Conservation (phyloP, 2,113 vertebrate species). For the Sakesphorus luctuosus region DNA sequence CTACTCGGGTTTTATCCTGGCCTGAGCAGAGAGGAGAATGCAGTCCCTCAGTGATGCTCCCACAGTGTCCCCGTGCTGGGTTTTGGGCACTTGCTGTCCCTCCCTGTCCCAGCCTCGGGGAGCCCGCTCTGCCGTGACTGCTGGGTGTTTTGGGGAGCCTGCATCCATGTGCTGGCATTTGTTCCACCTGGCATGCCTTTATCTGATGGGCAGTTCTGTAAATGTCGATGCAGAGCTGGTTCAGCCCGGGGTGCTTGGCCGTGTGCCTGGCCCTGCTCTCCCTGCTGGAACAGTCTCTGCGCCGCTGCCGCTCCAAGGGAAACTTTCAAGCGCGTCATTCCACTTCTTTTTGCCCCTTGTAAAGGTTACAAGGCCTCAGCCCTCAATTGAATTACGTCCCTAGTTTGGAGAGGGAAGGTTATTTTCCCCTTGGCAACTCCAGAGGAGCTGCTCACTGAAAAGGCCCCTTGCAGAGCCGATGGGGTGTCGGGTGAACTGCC, state of each 20-base stretch:
- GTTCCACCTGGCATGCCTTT: background rate
- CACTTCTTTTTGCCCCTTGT: background rate
- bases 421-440: background rate
- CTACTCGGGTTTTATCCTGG: background rate
- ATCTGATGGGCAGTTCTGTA: conserved; percentile 37
- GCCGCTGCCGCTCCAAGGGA: conserved; percentile 5
- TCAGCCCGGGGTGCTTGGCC: conserved; percentile 12
- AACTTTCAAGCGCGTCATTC: background rate
- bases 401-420: background rate
- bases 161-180: background rate
- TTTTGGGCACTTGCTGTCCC: background rate
- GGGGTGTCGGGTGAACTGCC: background rate
- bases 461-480: background rate
- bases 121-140: background rate
- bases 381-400: background rate
- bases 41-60: accelerated
- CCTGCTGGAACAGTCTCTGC: background rate
- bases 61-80: accelerated
- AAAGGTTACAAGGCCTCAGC: conserved; percentile 16
- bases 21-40: background rate
- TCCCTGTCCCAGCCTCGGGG: background rate
- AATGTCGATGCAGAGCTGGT: conserved; percentile 27
- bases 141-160: background rate
- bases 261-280: background rate
- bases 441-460: background rate